Evolutionary conservation across 2,888 invertebrate species (phyloP), one percentile per base, ranked within the genome.

Genomic region (Papilio gigon): DNA sequence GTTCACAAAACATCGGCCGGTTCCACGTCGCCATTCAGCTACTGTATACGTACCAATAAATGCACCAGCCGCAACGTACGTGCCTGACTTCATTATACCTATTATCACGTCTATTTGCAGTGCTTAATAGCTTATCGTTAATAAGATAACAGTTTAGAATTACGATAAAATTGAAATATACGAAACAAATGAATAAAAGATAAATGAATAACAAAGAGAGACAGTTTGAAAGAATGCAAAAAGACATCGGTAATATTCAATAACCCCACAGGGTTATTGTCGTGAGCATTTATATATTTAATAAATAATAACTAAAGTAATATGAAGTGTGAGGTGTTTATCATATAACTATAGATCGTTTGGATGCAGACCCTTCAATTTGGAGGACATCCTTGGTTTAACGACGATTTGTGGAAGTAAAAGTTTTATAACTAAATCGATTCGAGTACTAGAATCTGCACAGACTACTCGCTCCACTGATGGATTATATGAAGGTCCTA

Each of bases 1-100:
- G 65, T 69, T 56, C 65, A 44, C 65, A 69, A 65, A 65, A 65
- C 69, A 60, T 50, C 50, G 25, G 12, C 17, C 37, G 59, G 37
- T 50, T 60, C 60, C 60, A 62, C 64, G 40, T 50, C 47, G 47
- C 68, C 47, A 59, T 59, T 35, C 59, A 42, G 56, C 30, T 37
- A 50, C 50, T 50, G 40, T 50, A 68, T 65, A 40, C 60, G 60
- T 60, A 35, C 30, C 59, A 68, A 50, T 60, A 40, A 67, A 64
- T 60, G 59, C 47, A 59, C 64, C 59, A 60, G 50, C 22, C 64
- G 42, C 27, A n/a, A 64, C 12, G 17, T 60, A 47, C 25, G 25
- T 64, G 37, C 25, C 44, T 9, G 17, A 37, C 6, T 50, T 22
- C 33, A 58, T 33, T 35, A 30, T 50, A 33, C 11, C 22, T 27